A percentile compares a stretch with the other conserved stretches of the same genome.
Conservation (phyloP, 2,113 vertebrate genomes). For the Ctenomys sociabilis region DNA sequence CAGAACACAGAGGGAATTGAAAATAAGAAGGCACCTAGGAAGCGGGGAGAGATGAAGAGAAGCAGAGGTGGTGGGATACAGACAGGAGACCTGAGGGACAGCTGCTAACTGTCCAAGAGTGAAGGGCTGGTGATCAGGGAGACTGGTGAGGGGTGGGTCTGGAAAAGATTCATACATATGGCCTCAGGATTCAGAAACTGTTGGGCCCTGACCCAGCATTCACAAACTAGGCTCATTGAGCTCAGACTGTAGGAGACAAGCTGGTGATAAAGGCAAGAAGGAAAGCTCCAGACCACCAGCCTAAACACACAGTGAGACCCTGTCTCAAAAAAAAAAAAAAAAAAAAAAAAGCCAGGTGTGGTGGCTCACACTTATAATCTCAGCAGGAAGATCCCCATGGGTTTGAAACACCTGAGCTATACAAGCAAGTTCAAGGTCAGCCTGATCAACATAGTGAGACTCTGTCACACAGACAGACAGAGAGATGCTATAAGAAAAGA, state of each 20-base stretch:
- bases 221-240: background rate
- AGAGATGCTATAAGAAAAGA: background rate
- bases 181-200: background rate
- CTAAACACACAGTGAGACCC: background rate
- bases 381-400: background rate
- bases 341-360: background rate
- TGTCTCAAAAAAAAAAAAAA: background rate
- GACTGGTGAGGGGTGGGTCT: background rate
- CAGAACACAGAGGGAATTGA: constrained; percentile 27
- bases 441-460: background rate
- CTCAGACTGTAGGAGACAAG: background rate
- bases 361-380: background rate
- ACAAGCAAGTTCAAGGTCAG: background rate
- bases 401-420: background rate
- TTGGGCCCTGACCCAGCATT: background rate
- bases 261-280: background rate
- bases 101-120: background rate
- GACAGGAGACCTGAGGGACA: background rate
- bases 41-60: background rate
- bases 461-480: background rate
- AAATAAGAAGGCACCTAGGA: constrained; percentile 25
- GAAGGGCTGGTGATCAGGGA: background rate
- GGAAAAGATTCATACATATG: background rate
- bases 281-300: background rate
- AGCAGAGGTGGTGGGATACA: background rate